Conservation (phyloP, 2,888 invertebrate species). For the Cataglyphis altisquamis region DNA sequence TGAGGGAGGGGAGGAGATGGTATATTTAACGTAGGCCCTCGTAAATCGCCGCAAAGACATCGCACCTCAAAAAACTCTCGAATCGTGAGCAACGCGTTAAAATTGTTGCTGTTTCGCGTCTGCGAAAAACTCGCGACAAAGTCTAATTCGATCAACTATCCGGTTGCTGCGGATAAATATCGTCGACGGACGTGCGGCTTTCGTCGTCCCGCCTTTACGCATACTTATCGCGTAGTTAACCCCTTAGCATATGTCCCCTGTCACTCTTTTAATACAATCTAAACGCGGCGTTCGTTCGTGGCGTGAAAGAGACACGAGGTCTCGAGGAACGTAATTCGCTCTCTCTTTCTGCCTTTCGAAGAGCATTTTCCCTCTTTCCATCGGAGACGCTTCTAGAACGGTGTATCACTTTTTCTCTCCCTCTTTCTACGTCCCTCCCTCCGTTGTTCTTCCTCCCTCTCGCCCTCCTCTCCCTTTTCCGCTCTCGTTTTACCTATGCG, state of each 20-base stretch:
- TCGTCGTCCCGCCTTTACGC: conserved; percentile 36
- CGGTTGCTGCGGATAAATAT: conserved; percentile 52
- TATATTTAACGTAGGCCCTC: conserved; percentile 66
- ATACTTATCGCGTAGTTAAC: conserved; percentile 65
- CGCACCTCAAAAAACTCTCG: conserved; percentile 21
- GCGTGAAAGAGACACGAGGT: conserved; percentile 49
- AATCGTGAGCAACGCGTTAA: conserved; percentile 3
- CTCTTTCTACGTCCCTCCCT: background rate
- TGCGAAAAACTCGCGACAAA: conserved; percentile 44
- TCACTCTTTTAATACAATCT: conserved; percentile 67
- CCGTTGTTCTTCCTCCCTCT: conserved; percentile 4
- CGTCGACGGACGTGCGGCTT: conserved; percentile 1
- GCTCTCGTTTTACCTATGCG: conserved; percentile 57
- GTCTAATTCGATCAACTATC: conserved; percentile 31
- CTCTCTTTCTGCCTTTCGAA: background rate
- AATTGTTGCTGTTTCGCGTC: background rate
- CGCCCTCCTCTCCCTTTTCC: background rate
- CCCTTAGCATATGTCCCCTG: conserved; percentile 61
- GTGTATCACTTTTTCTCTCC: conserved; percentile 1
- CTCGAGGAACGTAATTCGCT: conserved; percentile 34
- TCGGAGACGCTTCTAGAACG: conserved; percentile 51
- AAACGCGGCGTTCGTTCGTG: conserved; percentile 49
- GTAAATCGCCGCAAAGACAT: conserved; percentile 64
- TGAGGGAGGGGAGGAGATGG: conserved; percentile 16
- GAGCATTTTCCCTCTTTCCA: background rate